These are phyloP conservation scores for Phaethornis superciliosus DNA, from an alignment of 2,113 vertebrate genomes.

Conservation along the genomic window DNA sequence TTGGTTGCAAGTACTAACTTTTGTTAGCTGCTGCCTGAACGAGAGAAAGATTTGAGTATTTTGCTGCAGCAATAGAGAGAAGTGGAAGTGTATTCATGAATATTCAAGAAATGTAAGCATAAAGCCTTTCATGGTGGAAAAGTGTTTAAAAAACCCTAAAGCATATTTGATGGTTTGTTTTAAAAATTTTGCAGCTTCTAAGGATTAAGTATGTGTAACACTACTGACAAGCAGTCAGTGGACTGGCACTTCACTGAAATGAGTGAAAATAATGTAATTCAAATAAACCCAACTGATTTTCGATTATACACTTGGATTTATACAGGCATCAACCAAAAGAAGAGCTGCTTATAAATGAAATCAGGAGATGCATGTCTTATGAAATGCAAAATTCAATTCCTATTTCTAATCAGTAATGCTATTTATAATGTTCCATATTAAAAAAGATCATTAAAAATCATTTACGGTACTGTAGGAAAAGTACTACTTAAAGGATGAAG, in stretches of 20 bases:
- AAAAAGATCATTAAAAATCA: background rate
- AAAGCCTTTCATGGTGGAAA: background rate
- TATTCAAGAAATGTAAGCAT: background rate
- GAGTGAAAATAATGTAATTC: background rate
- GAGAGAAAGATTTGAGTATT: background rate
- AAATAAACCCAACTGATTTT: conserved; percentile 5
- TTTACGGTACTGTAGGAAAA: background rate
- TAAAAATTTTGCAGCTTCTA: background rate
- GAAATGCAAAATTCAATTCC: background rate
- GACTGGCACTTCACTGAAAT: background rate
- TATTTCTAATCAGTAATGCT: background rate
- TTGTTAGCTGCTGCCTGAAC: background rate
- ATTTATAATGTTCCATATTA: background rate
- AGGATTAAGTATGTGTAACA: background rate
- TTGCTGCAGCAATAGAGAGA: background rate
- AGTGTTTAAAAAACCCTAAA: background rate
- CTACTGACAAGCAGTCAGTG: background rate
- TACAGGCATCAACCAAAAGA: background rate
- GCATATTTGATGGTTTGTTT: background rate
- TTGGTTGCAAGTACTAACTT: background rate
- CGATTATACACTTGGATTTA: background rate
- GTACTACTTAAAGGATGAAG: background rate
- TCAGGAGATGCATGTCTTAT: background rate
- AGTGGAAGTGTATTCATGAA: background rate
- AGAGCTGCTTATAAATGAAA: conserved; percentile 3